phyloP scores from a whole-genome alignment of 2,113 vertebrate genomes.

The Bufo gargarizans region DNA sequence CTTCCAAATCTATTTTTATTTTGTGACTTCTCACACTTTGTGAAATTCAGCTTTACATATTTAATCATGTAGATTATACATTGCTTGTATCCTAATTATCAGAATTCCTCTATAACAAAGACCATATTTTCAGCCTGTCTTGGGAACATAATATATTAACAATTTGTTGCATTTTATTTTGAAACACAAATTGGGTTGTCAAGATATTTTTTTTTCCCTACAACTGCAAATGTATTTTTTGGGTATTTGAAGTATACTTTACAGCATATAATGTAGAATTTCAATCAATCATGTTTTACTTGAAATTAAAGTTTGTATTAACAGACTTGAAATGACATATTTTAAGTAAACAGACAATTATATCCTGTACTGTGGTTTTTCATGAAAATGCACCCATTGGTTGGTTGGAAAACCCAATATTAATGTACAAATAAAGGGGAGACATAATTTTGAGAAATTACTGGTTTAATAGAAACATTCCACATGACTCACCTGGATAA shows the following conservation, averaged over 20 bases:
- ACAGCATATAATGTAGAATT: conserved; percentile 73
- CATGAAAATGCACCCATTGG: background rate
- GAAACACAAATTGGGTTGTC: conserved; percentile 73
- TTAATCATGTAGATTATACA: conserved; percentile 48
- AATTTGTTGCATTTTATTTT: conserved; percentile 68
- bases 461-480: conserved; percentile 1
- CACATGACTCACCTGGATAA: conserved; percentile 20
- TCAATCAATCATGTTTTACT: conserved; percentile 76
- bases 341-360: conserved; percentile 79
- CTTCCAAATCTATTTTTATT: conserved; percentile 21
- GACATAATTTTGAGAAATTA: background rate
- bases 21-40: conserved; percentile 32
- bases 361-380: conserved; percentile 33
- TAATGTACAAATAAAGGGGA: conserved; percentile 7
- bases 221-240: conserved; percentile 69
- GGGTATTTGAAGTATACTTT: conserved; percentile 62
- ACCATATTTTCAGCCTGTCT: conserved; percentile 42
- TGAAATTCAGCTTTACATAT: conserved; percentile 43
- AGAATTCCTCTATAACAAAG: conserved; percentile 32
- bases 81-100: conserved; percentile 38
- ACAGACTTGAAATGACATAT: conserved; percentile 77
- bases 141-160: conserved; percentile 67
- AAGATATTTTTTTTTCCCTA: conserved; percentile 63
- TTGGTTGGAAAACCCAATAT: conserved; percentile 13
- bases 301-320: conserved; percentile 73